These are phyloP conservation scores for Ara ararauna DNA, from an alignment of 2,797 vertebrate species.

Conservation along the genomic window DNA sequence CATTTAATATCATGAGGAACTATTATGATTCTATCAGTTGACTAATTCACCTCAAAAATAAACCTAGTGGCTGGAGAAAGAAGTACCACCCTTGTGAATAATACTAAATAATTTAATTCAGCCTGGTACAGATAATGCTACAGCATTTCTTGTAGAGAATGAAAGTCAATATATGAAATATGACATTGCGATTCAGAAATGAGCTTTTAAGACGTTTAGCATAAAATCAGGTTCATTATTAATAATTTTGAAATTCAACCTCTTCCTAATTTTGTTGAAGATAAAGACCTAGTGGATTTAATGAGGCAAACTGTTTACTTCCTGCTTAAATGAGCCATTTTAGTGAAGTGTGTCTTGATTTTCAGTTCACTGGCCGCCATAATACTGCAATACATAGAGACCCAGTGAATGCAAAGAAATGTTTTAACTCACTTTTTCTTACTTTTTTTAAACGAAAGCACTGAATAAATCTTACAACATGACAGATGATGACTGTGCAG, in stretches of 20 bases:
- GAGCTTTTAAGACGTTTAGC: neutral
- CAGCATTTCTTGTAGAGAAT: neutral
- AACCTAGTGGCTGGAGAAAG: neutral
- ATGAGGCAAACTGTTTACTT: neutral
- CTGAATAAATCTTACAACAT: neutral
- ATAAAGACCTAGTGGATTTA: neutral
- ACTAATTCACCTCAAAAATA: slow-evolving; percentile 44
- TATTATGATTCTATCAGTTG: neutral
- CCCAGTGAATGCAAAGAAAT: neutral
- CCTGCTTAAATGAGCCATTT: neutral
- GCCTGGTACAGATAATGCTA: neutral
- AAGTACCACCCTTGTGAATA: neutral
- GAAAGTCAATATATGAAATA: neutral
- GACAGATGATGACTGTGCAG: neutral
- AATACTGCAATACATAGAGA: neutral
- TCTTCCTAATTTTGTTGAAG: neutral
- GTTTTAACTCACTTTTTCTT: neutral
- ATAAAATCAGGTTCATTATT: neutral
- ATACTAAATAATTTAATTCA: slow-evolving; percentile 41
- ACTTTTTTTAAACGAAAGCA: neutral
- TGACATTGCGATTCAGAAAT: neutral
- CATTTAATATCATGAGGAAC: slow-evolving; percentile 11
- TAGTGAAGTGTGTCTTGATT: neutral
- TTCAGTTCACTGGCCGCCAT: neutral
- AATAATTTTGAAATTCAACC: neutral